Base-by-base conservation (phyloP, 2,113 vertebrate species). In the Pampusana beccarii region DNA sequence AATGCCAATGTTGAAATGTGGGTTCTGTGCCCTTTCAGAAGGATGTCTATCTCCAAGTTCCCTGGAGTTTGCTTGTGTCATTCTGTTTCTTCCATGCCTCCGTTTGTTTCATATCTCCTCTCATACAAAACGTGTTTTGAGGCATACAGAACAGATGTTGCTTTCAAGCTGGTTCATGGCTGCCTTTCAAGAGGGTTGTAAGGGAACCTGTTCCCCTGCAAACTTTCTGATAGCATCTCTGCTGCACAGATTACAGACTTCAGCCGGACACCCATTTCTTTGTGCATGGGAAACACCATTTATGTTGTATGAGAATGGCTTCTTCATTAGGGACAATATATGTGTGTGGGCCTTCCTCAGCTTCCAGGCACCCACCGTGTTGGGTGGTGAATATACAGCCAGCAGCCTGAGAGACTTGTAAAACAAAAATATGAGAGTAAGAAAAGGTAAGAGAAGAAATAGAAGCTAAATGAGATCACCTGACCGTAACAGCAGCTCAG, bases 81-180 rank as follows among this genome's bases (percentile, higher is more conserved):
- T 4, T 48, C 29, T 7, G 0, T 74, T 87, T 80, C 60, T 75
- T 48, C 10, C 8, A 3, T 0, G 0, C 7, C 16, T 83, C 23
- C 13, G 48, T 69, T 87, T 65, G 4, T 72, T 91, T 91, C 15
- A 7, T 61, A 46, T 67, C 6, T 34, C 10, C 14, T 8, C 14
- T 28, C 2, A 2, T 25, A 44, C 23, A 33, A 90, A 31, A 13
- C 0, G 0, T 44, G 38, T 86, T 73, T 80, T 56, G 42, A 25
- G 78, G 57, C 1, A 2, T 44, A 62, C 28, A n/a, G 40, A 92
- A 48, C 34, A 93, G 72, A 58, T 84, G 51, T 38, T 94, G 10
- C 24, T 80, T 86, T 77, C 51, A 67, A 92, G 21, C 14, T 85
- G 33, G 56, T 34, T 89, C 57, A 19, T 31, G n/a, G 6, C 11